Evolutionary conservation across 2,113 vertebrate genomes (phyloP).

Genomic region (Dissostichus mawsoni): DNA sequence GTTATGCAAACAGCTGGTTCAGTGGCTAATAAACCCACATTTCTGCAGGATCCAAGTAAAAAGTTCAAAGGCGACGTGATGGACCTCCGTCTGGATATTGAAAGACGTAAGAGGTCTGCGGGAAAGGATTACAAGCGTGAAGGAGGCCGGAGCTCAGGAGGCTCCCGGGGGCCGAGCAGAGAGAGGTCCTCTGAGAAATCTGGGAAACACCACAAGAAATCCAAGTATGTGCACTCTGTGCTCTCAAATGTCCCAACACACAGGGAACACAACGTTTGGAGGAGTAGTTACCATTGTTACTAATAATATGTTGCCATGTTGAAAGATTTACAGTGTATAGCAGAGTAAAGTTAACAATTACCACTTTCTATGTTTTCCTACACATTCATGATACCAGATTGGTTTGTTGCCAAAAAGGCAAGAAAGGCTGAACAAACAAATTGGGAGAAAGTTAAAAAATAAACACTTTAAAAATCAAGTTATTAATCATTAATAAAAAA

Average conservation of each 20-base stretch:
- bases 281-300: background rate
- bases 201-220: conserved; percentile 96
- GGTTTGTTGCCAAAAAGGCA: background rate
- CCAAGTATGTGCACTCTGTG: conserved; percentile 80
- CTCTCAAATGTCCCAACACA: background rate
- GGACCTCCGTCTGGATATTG: conserved; percentile 97
- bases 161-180: conserved; percentile 93
- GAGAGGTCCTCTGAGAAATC: conserved; percentile 95
- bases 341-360: background rate
- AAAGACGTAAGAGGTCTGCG: conserved; percentile 94
- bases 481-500: background rate
- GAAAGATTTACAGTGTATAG: background rate
- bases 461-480: background rate
- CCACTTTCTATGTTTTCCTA: background rate
- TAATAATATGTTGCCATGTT: background rate
- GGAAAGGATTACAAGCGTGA: conserved; percentile 92
- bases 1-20: background rate
- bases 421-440: too few relatives aligned
- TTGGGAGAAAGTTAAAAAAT: too few relatives aligned
- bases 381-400: background rate
- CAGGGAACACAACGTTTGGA: background rate
- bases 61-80: conserved; percentile 95
- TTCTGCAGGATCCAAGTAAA: conserved; percentile 87
- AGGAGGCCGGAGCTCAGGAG: conserved; percentile 91
- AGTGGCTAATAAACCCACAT: conserved; percentile 7